Evolutionary conservation across 2,888 invertebrate species (phyloP).

Genomic region (Phytoseiulus persimilis): DNA sequence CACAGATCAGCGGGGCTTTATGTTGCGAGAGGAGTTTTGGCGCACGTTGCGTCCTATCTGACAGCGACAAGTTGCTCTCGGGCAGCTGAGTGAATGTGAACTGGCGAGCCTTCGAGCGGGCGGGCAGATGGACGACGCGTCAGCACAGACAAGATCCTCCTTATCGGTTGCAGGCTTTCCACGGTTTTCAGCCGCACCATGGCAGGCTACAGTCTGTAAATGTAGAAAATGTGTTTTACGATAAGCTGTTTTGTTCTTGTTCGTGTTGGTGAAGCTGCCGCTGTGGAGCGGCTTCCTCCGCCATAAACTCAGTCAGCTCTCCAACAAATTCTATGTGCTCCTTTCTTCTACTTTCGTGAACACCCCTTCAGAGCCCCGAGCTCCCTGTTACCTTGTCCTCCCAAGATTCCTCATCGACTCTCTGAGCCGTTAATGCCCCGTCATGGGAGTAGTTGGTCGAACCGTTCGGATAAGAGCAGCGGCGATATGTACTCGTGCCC

Average conservation of each 20-base stretch:
- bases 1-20: not conserved
- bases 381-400: not conserved
- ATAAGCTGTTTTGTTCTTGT: not conserved
- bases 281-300: not conserved
- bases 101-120: not conserved
- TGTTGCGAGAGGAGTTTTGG: not conserved
- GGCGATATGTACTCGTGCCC: too few species aligned
- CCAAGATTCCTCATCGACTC: not conserved
- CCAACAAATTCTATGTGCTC: not conserved
- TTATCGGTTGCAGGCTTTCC: not conserved
- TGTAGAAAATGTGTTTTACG: constrained; percentile 5
- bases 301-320: not conserved
- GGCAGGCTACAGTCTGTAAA: not conserved
- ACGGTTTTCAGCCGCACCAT: not conserved
- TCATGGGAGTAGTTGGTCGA: not conserved
- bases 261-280: not conserved
- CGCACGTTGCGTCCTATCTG: not conserved
- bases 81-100: not conserved
- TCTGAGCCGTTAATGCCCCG: not conserved
- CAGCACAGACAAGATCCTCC: not conserved
- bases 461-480: not conserved
- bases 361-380: not conserved
- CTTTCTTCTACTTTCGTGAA: not conserved
- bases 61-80: not conserved
- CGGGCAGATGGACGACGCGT: not conserved